phyloP scores from a whole-genome alignment of 2,797 vertebrate species.

The Pempheris klunzingeri region DNA sequence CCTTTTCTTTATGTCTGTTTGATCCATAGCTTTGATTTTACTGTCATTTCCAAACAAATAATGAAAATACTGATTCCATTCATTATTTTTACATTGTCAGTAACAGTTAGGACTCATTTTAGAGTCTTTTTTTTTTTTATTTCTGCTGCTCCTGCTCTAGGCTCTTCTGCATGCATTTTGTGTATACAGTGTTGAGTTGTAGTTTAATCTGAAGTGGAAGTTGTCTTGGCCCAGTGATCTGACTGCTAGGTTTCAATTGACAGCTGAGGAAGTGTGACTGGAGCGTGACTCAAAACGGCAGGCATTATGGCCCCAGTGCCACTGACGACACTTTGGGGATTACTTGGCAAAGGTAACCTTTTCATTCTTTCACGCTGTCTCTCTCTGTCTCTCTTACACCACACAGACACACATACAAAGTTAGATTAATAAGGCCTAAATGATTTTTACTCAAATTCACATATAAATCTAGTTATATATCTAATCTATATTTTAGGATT shows the following conservation, averaged over 20 bases:
- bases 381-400: conserved; percentile 60
- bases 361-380: conserved; percentile 95
- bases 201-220: conserved; percentile 87
- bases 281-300: conserved; percentile 99
- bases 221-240: conserved; percentile 98
- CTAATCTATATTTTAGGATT: neutral
- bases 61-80: conserved; percentile 51
- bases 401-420: conserved; percentile 29
- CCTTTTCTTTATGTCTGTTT: conserved; percentile 65
- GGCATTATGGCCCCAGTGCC: conserved; percentile 99
- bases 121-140: conserved; percentile 8
- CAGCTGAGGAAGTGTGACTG: conserved; percentile 99
- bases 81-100: conserved; percentile 22
- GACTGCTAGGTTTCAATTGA: conserved; percentile 99
- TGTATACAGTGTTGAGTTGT: conserved; percentile 77
- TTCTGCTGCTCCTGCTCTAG: conserved; percentile 53
- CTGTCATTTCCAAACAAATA: conserved; percentile 40
- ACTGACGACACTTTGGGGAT: conserved; percentile 99
- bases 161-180: conserved; percentile 73
- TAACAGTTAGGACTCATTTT: conserved; percentile 38
- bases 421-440: conserved; percentile 25
- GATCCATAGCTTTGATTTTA: conserved; percentile 52
- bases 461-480: conserved; percentile 9
- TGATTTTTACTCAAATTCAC: conserved; percentile 30
- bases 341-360: conserved; percentile 99